Evolutionary conservation across 2,797 vertebrate species (phyloP), one percentile per base, ranked within the genome.

Genomic region (Gorsachius magnificus): DNA sequence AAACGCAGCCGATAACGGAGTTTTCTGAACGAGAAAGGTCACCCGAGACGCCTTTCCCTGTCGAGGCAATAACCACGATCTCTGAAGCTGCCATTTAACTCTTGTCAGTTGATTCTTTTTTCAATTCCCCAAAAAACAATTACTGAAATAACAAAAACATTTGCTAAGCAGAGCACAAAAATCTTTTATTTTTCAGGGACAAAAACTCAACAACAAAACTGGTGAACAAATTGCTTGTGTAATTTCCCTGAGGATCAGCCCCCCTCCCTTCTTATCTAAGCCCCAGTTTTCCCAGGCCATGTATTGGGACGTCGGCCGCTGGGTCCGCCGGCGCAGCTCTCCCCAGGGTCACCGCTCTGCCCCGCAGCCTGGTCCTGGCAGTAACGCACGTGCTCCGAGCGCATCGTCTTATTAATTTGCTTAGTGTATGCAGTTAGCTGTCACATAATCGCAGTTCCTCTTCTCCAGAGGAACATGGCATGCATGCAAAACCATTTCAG

Each of bases 201-300:
- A 95, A 94, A 96, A 87, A 22, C 87, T 95, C 54, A 89, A 71
- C 56, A 86, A 83, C 53, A 90, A 78, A 84, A 89, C 58, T 11
- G 68, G 63, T 90, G 95, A 96, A 87, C 79, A 91, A 97, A 96
- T 78, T 90, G 93, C 70, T 70, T 50, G 29, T 61, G 66, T 96
- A 91, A 98, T 97, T 98, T 98, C 97, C 94, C 94, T 4, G 36
- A 77, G 87, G 95, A 96, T 13, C 77, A 83, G 12, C 54, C 56
- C 21, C 36, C 79, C 58, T 60, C 45, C 53, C 36, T 36, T 43
- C 79, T 11, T 26, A 14, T 36, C 41, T 1, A 3, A 43, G n/a
- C n/a, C 45, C 48, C 65, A 25, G 57, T 19, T 61, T 41, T 68
- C 89, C 92, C 48, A 6, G 46, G n/a, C 68, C 53, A 1, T 5